Percentiles rank a stretch among this genome's conserved stretches.
These are phyloP conservation scores for Catocala sponsa DNA, from an alignment of 2,888 invertebrate genomes.

Conservation along the genomic window DNA sequence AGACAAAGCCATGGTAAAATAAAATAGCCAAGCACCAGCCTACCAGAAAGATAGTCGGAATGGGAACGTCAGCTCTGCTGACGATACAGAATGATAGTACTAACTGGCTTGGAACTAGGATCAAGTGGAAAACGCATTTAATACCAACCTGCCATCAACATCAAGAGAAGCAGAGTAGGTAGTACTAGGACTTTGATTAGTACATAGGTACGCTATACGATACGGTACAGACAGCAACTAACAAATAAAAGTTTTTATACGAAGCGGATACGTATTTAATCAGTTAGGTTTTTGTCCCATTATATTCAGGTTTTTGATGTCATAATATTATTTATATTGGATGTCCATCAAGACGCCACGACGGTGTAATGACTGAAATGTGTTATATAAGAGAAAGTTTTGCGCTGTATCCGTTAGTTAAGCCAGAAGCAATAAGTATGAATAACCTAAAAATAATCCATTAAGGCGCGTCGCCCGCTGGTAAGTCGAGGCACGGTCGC, in stretches of 20 bases:
- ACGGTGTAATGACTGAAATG: slow-evolving; percentile 16
- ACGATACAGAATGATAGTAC: too few species aligned
- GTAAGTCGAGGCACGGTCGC: too few species aligned
- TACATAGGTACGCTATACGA: neutral
- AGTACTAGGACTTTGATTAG: neutral
- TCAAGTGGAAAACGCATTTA: too few species aligned
- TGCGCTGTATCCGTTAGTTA: slow-evolving; percentile 28
- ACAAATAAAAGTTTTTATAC: neutral
- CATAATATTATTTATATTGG: slow-evolving; percentile 12
- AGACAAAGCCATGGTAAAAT: too few species aligned
- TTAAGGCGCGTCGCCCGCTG: too few species aligned
- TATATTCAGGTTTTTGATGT: slow-evolving; percentile 9
- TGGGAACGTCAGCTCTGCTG: too few species aligned
- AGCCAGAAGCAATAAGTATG: slow-evolving; percentile 1
- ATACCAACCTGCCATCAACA: too few species aligned
- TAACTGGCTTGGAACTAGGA: too few species aligned
- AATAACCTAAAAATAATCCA: neutral
- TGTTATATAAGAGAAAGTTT: slow-evolving; percentile 39
- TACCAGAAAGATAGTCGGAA: too few species aligned
- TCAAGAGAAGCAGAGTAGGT: too few species aligned
- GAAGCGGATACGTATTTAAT: slow-evolving; percentile 3
- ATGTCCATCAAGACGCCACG: slow-evolving; percentile 15
- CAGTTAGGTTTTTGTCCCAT: neutral
- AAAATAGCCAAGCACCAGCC: too few species aligned
- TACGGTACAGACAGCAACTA: neutral